A percentile compares a stretch with the other conserved stretches of the same genome.
Evolutionary conservation across 2,113 vertebrate genomes (phyloP).

Genomic region (Cavia porcellus): DNA sequence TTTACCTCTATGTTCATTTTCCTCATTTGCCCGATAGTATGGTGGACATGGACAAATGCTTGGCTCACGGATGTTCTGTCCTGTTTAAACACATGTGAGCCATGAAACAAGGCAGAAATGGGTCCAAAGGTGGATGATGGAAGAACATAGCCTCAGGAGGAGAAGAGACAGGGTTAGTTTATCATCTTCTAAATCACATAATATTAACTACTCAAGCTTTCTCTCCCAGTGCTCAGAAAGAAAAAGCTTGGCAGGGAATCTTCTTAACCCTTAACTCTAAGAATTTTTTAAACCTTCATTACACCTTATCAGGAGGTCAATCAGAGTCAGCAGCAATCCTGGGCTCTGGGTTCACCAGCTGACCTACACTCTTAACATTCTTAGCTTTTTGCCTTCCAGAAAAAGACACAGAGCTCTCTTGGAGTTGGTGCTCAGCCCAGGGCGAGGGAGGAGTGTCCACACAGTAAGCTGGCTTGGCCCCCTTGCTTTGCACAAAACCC

Average conservation of each 20-base stretch:
- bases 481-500: too few species aligned
- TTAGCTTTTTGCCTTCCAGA: background rate
- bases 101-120: background rate
- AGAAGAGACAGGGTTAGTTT: background rate
- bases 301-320: background rate
- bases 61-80: background rate
- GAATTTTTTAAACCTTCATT: background rate
- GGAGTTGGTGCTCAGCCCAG: background rate
- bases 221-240: background rate
- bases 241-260: background rate
- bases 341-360: background rate
- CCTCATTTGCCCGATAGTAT: background rate
- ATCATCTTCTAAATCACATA: background rate
- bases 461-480: background rate
- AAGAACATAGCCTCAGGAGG: background rate
- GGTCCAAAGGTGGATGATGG: constrained; percentile 1
- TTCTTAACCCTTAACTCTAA: background rate
- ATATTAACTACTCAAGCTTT: background rate
- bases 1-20: background rate
- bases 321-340: background rate
- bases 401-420: background rate
- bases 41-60: background rate
- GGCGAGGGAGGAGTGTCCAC: background rate
- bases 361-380: background rate
- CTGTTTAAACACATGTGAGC: background rate